Percentiles rank a stretch among this genome's conserved stretches.
phyloP scores from a whole-genome alignment of 2,113 vertebrate genomes.

The Channa argus region DNA sequence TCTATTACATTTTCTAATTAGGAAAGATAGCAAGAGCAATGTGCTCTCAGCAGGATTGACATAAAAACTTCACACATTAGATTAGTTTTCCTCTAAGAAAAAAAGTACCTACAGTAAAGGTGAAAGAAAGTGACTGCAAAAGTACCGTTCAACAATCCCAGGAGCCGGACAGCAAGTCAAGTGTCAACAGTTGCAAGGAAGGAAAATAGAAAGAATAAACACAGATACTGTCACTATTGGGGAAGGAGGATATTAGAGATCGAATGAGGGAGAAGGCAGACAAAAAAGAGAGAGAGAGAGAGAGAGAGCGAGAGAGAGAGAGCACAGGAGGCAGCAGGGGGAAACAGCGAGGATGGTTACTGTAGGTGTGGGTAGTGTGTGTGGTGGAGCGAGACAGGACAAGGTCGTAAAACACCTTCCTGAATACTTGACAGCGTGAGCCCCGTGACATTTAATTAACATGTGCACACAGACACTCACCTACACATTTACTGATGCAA shows the following conservation, averaged over 20 bases:
- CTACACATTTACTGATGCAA: conserved; percentile 14
- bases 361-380: conserved; percentile 15
- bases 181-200: conserved; percentile 43
- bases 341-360: conserved; percentile 39
- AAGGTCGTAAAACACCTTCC: conserved; percentile 69
- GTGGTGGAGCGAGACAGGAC: conserved; percentile 48
- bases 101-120: conserved; percentile 46
- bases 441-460: conserved; percentile 76
- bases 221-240: conserved; percentile 34
- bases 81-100: conserved; percentile 51
- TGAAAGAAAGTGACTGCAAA: conserved; percentile 23
- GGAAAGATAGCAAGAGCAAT: conserved; percentile 72
- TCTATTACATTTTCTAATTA: conserved; percentile 83
- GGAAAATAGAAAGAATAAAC: conserved; percentile 27
- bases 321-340: not conserved
- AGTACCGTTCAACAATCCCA: conserved; percentile 56
- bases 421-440: conserved; percentile 57
- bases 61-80: conserved; percentile 58
- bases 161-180: conserved; percentile 44
- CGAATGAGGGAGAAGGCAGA: conserved; percentile 12
- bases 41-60: conserved; percentile 66
- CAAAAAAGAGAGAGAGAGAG: not conserved
- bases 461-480: not conserved
- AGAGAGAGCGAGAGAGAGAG: not conserved
- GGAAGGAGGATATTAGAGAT: conserved; percentile 38